Base-by-base conservation (phyloP, 2,113 vertebrate species). In the Scartelaos histophorus region DNA sequence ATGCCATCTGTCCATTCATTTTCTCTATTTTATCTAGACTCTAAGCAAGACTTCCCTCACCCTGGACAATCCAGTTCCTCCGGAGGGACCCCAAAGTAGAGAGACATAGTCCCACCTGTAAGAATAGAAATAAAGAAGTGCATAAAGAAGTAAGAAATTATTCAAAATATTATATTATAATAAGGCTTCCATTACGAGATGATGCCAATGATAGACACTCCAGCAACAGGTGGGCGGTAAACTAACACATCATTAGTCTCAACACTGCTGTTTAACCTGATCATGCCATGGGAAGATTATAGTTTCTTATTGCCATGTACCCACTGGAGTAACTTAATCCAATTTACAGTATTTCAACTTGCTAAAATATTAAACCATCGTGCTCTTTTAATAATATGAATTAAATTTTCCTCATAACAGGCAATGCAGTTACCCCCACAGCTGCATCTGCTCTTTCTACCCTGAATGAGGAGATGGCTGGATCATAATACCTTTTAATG, bases 401-500 rank as follows among this genome's bases (percentile, higher is more conserved):
- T 62, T 35, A 1, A 35, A 19, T n/a, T 64, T 64, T 43, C 17
- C 21, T n/a, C 29, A 64, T 38, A 64, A 38, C 34, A 64, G 57
- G 24, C 12, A 29, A 54, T 43, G 64, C 49, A 56, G 22, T 51
- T 51, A 58, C 56, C 10, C 25, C 13, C 25, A 45, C 62, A 66
- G 29, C 51, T 74, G 49, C 38, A 25, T 29, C n/a, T 15, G 6
- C 53, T 71, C 54, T 21, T 16, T 24, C 47, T 70, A 71, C 64
- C n/a, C n/a, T n/a, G n/a, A n/a, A n/a, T n/a, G n/a, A n/a, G n/a
- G n/a, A n/a, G n/a, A n/a, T n/a, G n/a, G n/a, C n/a, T n/a, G n/a
- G n/a, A 71, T 57, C 25, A 17, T 45, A 71, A 68, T 70, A 83
- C 84, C 83, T 76, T 64, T 21, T 61, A 61, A 61, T 34, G 15